phyloP scores from a whole-genome alignment of 2,888 invertebrate species.

The Drosophila infuscata region DNA sequence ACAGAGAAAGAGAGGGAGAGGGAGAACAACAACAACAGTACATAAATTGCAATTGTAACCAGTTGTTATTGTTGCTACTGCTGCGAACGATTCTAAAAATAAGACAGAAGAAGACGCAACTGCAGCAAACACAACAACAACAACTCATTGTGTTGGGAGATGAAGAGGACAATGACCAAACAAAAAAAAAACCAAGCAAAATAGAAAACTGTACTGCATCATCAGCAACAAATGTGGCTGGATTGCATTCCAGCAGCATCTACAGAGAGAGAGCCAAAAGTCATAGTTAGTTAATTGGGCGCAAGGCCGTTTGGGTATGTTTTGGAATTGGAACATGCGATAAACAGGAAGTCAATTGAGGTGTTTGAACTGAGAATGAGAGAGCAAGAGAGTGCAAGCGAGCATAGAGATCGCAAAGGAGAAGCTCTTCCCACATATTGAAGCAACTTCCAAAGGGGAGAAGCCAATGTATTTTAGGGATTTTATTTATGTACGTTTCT shows the following conservation, averaged over 20 bases:
- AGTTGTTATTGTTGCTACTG: slow-evolving; percentile 47
- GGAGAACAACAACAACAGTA: slow-evolving; percentile 18
- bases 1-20: not conserved
- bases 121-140: slow-evolving; percentile 19
- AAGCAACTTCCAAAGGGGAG: slow-evolving; percentile 2
- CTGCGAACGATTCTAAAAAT: slow-evolving; percentile 55
- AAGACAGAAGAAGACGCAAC: slow-evolving; percentile 40
- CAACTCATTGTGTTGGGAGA: slow-evolving; percentile 41
- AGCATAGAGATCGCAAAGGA: slow-evolving; percentile 19
- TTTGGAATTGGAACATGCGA: slow-evolving; percentile 64
- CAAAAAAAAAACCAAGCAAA: slow-evolving; percentile 45
- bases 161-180: slow-evolving; percentile 66
- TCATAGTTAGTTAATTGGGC: slow-evolving; percentile 61
- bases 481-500: slow-evolving; percentile 9
- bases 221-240: slow-evolving; percentile 41
- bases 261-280: slow-evolving; percentile 28
- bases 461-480: not conserved
- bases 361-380: slow-evolving; percentile 53
- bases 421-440: slow-evolving; percentile 6
- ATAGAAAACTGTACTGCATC: slow-evolving; percentile 59
- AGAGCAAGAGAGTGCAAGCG: slow-evolving; percentile 9
- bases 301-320: slow-evolving; percentile 70
- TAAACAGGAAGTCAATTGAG: slow-evolving; percentile 56
- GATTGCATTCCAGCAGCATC: slow-evolving; percentile 55
- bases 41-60: slow-evolving; percentile 62